Conservation (phyloP, 2,113 vertebrate genomes). For the Pseudopipra pipra region DNA sequence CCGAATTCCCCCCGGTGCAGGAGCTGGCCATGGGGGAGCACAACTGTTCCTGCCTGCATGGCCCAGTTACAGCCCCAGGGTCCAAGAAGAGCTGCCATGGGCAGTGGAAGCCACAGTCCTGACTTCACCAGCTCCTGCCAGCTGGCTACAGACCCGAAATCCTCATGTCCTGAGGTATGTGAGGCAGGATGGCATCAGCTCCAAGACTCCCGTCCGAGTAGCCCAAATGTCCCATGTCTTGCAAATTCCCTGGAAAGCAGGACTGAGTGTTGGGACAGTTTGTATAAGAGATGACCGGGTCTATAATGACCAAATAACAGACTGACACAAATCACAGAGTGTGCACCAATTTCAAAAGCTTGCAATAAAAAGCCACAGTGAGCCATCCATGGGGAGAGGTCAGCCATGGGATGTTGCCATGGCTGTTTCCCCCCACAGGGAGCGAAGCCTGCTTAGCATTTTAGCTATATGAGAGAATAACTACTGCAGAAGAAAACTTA, state of each 20-base stretch:
- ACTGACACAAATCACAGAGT: not conserved
- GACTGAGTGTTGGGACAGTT: not conserved
- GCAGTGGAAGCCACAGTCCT: not conserved
- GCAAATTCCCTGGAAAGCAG: not conserved
- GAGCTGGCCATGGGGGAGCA: not conserved
- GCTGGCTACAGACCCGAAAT: not conserved
- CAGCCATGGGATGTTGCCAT: not conserved
- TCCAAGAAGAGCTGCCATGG: not conserved
- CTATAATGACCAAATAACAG: not conserved
- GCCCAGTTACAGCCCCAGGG: not conserved
- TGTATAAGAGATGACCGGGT: not conserved
- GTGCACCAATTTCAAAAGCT: not conserved
- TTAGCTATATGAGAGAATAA: not conserved
- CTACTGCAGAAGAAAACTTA: not conserved
- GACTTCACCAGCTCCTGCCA: not conserved
- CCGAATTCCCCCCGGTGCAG: not conserved
- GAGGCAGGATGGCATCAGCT: not conserved
- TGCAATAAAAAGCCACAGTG: not conserved
- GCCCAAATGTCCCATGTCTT: not conserved
- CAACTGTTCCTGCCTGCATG: rapidly evolving
- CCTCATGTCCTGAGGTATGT: not conserved
- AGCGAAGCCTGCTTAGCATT: not conserved
- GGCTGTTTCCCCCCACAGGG: not conserved
- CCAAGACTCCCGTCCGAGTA: not conserved
- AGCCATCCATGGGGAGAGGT: not conserved